Evolutionary conservation across 2,113 vertebrate species (phyloP), one percentile per base, ranked within the genome.

Genomic region (Seriola aureovittata): DNA sequence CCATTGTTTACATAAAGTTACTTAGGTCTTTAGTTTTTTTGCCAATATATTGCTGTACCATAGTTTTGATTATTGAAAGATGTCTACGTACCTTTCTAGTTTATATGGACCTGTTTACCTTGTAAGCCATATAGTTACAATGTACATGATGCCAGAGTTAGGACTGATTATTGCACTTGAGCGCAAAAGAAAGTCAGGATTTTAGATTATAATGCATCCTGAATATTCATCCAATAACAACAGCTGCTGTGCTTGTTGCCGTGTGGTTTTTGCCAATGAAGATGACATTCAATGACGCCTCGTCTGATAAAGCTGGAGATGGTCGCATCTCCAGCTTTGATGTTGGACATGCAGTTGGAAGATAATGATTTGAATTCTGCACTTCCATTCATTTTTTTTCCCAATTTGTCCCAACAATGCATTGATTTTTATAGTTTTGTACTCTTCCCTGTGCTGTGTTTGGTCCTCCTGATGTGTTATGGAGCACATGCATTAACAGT

Each of bases 1-100:
- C 95, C 93, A 96, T 96, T 96, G 97, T 99, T 98, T 99, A 98
- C 97, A 97, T 95, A 94, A 96, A 96, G 94, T 97, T 96, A 94
- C 96, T 93, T 96, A 96, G 95, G 89, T 95, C 87, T 95, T 91
- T 85, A 90, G 85, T 78, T 82, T 93, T 75, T 92, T 95, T 96
- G 96, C 97, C 97, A 97, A 96, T 93, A 92, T 95, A 93, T 95
- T 85, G 82, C 78, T 95, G 81, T 95, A 89, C 69, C 93, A 94
- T 96, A 93, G 90, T 93, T 93, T 95, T 87, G 90, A 95, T 88
- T 92, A 86, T 94, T 92, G 85, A 93, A 82, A 94, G 89, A 80
- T 94, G 94, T 96, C 92, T 94, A 91, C 80, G 70, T 94, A 92
- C 92, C 92, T 94, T 95, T 94, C 86, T 93, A 94, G 94, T 95